Evolutionary conservation across 2,797 vertebrate species (phyloP).

Genomic region (Glyptemys insculpta): DNA sequence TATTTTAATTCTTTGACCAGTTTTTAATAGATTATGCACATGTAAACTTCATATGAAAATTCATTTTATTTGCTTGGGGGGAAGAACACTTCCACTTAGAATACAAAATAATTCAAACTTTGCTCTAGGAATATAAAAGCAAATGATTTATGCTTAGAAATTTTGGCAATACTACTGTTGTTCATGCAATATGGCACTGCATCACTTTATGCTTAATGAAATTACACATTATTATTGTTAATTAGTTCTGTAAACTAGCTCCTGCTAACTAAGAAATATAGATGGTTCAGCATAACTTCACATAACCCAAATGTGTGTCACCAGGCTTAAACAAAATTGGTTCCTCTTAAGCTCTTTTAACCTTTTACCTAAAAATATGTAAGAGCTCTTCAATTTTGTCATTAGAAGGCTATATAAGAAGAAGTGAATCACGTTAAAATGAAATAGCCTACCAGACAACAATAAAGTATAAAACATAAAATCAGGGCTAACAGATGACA

Average conservation of each 20-base stretch:
- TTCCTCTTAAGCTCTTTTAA: neutral
- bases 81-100: neutral
- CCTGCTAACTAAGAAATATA: neutral
- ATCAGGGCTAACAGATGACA: neutral
- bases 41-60: slow-evolving; percentile 10
- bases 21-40: neutral
- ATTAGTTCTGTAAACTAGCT: slow-evolving; percentile 18
- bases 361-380: neutral
- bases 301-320: neutral
- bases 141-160: slow-evolving; percentile 15
- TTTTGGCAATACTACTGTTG: neutral
- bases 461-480: neutral
- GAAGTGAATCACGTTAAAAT: neutral
- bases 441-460: neutral
- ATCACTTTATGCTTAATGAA: neutral
- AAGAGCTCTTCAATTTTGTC: neutral
- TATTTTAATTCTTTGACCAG: neutral
- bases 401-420: neutral
- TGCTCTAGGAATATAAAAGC: neutral
- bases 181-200: neutral
- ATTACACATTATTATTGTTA: slow-evolving; percentile 18
- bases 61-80: slow-evolving; percentile 20
- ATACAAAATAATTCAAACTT: neutral
- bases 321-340: neutral
- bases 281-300: neutral